Conservation (phyloP, 2,113 vertebrate genomes). For the Petaurus breviceps region DNA sequence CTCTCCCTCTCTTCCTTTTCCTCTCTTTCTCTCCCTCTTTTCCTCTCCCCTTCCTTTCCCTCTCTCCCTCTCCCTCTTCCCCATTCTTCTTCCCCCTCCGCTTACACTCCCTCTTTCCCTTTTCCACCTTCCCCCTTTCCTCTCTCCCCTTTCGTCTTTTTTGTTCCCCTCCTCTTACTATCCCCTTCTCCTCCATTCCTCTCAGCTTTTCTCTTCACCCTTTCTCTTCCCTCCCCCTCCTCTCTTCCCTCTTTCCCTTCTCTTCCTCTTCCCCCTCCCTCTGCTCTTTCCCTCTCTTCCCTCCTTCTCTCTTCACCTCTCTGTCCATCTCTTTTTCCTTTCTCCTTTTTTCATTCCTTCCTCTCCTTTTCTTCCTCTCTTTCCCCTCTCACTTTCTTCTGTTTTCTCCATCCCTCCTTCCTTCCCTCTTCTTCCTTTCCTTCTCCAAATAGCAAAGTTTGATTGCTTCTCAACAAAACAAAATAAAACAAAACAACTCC, state of each 20-base stretch:
- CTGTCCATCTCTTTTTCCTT: background rate
- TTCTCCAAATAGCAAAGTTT: background rate
- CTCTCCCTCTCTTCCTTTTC: too few species aligned
- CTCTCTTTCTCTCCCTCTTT: background rate
- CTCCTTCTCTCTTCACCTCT: background rate
- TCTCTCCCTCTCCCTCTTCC: too few species aligned
- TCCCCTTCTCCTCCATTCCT: background rate
- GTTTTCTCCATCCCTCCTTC: background rate
- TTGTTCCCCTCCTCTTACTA: background rate
- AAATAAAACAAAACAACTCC: background rate
- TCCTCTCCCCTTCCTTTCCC: too few species aligned
- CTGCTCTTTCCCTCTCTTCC: background rate
- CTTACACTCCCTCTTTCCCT: background rate
- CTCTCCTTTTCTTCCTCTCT: background rate
- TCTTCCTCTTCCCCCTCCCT: background rate
- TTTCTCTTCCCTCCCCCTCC: background rate
- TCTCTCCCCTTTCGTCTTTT: fast-evolving
- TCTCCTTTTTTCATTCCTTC: background rate
- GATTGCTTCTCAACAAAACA: background rate
- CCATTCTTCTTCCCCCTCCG: too few species aligned
- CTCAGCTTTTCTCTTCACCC: background rate
- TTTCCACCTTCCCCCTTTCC: too few species aligned
- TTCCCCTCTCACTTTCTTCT: background rate
- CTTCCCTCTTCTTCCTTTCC: background rate
- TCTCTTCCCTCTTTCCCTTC: fast-evolving